These are phyloP conservation scores for Spheniscus humboldti DNA, from an alignment of 2,797 vertebrate species.

Conservation along the genomic window DNA sequence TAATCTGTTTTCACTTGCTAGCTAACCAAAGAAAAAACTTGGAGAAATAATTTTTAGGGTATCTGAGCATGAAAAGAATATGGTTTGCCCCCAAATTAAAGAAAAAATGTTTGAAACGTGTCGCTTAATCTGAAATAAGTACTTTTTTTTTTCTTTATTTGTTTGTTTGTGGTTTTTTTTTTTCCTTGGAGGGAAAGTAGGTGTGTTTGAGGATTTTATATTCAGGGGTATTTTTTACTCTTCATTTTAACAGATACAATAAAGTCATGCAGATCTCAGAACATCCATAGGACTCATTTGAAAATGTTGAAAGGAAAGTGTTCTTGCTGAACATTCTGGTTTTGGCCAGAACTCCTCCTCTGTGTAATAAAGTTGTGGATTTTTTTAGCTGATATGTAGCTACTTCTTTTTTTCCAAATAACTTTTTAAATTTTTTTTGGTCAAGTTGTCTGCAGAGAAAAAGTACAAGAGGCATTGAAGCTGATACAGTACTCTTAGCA, in stretches of 20 bases:
- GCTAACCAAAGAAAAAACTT: neutral
- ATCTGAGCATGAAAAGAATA: neutral
- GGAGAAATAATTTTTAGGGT: neutral
- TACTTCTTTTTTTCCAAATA: neutral
- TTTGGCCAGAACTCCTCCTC: neutral
- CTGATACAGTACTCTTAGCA: neutral
- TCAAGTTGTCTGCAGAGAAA: neutral
- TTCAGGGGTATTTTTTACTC: neutral
- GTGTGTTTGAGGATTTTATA: neutral
- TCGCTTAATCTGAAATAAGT: neutral
- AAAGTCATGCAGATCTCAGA: neutral
- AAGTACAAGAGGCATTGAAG: neutral
- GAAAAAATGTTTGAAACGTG: neutral
- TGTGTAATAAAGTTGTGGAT: neutral
- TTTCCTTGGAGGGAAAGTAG: neutral
- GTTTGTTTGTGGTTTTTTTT: rapidly evolving
- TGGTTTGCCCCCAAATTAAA: neutral
- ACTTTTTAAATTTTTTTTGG: neutral
- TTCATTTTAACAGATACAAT: neutral
- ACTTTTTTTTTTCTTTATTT: neutral
- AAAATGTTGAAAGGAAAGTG: neutral
- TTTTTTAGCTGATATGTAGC: neutral
- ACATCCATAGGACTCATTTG: neutral
- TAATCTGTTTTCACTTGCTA: neutral
- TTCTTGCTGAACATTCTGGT: neutral